Conservation (phyloP, 2,888 invertebrate species). For the Drosophila bunnanda region DNA sequence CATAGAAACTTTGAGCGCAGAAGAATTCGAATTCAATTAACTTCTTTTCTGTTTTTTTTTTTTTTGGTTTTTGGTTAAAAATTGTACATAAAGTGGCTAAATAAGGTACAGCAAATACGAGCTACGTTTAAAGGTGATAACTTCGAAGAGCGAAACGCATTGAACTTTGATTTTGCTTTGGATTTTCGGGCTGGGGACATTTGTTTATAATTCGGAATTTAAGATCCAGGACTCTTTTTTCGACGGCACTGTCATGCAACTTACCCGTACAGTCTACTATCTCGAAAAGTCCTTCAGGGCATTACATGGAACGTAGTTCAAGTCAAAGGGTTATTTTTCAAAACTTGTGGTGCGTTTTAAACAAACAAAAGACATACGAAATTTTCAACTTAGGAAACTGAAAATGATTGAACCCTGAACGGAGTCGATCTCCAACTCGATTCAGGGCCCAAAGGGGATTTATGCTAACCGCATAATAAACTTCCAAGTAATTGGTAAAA, state of each 20-base stretch:
- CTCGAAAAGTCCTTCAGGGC: constrained; percentile 91
- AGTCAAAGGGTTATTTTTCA: constrained; percentile 45
- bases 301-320: constrained; percentile 53
- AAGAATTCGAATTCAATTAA: constrained; percentile 45
- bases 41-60: constrained; percentile 15
- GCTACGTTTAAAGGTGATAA: constrained; percentile 57
- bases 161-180: constrained; percentile 44
- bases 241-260: constrained; percentile 84
- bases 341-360: constrained; percentile 32
- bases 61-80: constrained; percentile 37
- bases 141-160: constrained; percentile 63
- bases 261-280: constrained; percentile 94
- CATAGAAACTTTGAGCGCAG: constrained; percentile 71
- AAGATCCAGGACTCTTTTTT: constrained; percentile 43
- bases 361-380: constrained; percentile 22
- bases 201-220: constrained; percentile 47
- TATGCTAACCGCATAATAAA: constrained; percentile 70
- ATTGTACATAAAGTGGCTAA: constrained; percentile 74
- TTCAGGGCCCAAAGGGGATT: constrained; percentile 37
- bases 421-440: constrained; percentile 11
- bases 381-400: constrained; percentile 21
- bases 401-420: constrained; percentile 22
- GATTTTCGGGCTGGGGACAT: not conserved
- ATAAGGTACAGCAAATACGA: constrained; percentile 76
- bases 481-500: constrained; percentile 67